Evolutionary conservation across 1,140 invertebrate genomes (phyloP).

Genomic region (Drosophila setifemur): DNA sequence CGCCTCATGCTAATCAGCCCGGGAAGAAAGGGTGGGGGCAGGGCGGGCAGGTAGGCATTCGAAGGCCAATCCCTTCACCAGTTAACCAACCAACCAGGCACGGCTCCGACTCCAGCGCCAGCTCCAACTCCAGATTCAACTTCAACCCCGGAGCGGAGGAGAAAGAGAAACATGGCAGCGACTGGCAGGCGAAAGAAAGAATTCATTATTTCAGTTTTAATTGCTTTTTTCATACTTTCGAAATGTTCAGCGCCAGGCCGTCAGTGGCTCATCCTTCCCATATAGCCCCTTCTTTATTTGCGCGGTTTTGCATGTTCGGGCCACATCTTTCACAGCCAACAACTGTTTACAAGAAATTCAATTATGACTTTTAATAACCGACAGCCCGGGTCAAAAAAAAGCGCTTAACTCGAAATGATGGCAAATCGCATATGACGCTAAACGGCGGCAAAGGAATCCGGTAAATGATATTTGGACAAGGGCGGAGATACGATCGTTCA

Average conservation of each 20-base stretch:
- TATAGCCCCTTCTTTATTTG: not conserved
- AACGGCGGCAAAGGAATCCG: conserved; percentile 9
- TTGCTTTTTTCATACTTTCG: conserved; percentile 81
- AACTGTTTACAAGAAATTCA: conserved; percentile 80
- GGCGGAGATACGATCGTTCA: conserved; percentile 10
- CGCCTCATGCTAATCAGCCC: conserved; percentile 79
- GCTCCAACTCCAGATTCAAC: conserved; percentile 12
- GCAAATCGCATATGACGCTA: conserved; percentile 47
- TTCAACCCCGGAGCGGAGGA: conserved; percentile 7
- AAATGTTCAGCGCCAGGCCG: conserved; percentile 65
- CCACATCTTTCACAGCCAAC: conserved; percentile 73
- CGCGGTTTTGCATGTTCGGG: conserved; percentile 68
- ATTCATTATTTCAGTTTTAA: conserved; percentile 81
- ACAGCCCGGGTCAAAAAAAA: conserved; percentile 56
- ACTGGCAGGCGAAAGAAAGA: conserved; percentile 63
- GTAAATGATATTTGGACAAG: conserved; percentile 20
- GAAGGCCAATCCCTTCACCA: conserved; percentile 49
- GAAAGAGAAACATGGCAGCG: conserved; percentile 50
- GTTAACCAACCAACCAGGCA: conserved; percentile 40
- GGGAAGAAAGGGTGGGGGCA: conserved; percentile 32
- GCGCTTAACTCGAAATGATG: conserved; percentile 27
- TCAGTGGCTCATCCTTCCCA: conserved; percentile 1
- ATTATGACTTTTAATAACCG: conserved; percentile 80
- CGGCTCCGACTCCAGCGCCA: conserved; percentile 24
- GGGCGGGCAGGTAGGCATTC: not conserved